A percentile compares a stretch with the other conserved stretches of the same genome.
These are phyloP conservation scores for Hippocampus guttulatus DNA, from an alignment of 2,113 vertebrate genomes.

Conservation along the genomic window DNA sequence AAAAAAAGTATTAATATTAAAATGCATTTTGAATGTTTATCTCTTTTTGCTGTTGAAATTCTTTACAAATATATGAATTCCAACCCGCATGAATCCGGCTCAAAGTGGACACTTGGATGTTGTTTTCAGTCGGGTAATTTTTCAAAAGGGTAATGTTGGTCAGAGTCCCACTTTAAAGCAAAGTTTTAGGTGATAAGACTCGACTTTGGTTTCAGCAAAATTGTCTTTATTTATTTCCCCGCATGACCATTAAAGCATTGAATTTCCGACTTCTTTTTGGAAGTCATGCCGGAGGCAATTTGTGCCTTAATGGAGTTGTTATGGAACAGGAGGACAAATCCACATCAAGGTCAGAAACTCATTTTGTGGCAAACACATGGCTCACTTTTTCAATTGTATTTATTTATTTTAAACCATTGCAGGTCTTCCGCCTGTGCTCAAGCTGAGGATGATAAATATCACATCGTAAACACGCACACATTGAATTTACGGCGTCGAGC, in stretches of 20 bases:
- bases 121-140: too few relatives aligned
- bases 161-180: too few relatives aligned
- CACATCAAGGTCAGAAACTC: background rate
- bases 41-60: too few relatives aligned
- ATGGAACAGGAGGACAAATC: background rate
- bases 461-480: background rate
- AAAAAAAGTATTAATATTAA: background rate
- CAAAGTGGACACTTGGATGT: too few relatives aligned
- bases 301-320: conserved; percentile 21
- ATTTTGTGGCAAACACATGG: background rate
- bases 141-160: too few relatives aligned
- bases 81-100: too few relatives aligned
- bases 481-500: background rate
- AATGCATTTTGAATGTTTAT: background rate
- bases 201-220: background rate
- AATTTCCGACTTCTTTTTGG: background rate
- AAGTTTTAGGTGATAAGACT: too few relatives aligned
- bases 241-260: conserved; percentile 20
- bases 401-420: background rate
- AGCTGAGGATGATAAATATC: background rate
- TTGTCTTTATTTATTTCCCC: background rate
- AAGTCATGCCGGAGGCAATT: too few relatives aligned
- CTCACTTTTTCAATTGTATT: background rate
- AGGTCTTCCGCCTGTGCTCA: background rate
- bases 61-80: background rate